A percentile compares a stretch with the other conserved stretches of the same genome.
These are phyloP conservation scores for Sesamia inferens DNA, from an alignment of 2,888 invertebrate genomes.

Conservation along the genomic window DNA sequence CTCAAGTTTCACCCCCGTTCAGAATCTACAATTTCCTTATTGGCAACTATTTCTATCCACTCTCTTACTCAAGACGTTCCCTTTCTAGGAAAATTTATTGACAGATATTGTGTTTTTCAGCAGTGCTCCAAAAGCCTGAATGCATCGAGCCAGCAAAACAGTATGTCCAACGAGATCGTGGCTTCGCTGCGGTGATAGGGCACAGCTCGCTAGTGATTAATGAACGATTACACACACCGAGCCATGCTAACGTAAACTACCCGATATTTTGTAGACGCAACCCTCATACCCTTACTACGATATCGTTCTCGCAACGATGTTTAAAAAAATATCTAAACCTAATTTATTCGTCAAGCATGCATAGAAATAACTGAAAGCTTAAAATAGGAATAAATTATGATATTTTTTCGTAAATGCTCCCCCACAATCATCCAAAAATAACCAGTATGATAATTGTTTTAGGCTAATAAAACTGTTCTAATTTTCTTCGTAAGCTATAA, in stretches of 20 bases:
- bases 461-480: background rate
- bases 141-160: constrained; percentile 88
- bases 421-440: background rate
- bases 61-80: constrained; percentile 43
- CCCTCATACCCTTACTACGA: constrained; percentile 61
- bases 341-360: too few relatives aligned
- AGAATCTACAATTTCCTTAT: constrained; percentile 49
- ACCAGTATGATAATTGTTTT: background rate
- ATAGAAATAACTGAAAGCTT: background rate
- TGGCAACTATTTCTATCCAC: constrained; percentile 59
- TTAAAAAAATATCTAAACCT: background rate
- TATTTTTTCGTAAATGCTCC: background rate
- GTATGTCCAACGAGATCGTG: constrained; percentile 88
- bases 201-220: constrained; percentile 81
- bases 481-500: background rate
- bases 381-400: background rate
- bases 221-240: constrained; percentile 82
- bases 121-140: constrained; percentile 89
- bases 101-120: constrained; percentile 78
- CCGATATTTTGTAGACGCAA: constrained; percentile 79
- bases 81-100: constrained; percentile 55
- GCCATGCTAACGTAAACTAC: constrained; percentile 81
- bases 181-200: constrained; percentile 89
- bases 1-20: constrained; percentile 31
- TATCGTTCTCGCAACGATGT: constrained; percentile 10